Evolutionary conservation across 2,113 vertebrate species (phyloP), one percentile per base, ranked within the genome.

Genomic region (Ascaphus truei): DNA sequence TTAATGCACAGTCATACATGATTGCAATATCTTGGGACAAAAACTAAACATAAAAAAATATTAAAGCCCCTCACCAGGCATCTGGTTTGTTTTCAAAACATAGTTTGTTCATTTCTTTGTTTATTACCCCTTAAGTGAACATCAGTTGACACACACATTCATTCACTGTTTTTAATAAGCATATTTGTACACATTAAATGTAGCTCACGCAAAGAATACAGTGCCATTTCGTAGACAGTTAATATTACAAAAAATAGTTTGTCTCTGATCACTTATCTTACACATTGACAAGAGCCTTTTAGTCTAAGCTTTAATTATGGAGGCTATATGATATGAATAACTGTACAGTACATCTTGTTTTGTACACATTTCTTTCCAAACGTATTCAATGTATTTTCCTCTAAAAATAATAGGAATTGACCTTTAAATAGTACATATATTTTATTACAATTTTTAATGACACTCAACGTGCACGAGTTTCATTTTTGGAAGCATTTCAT

Each of bases 391-490:
- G 72, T 50, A 73, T 73, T 56, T 74, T 79, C 72, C 77, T 78
- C 75, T 81, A 79, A 57, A 79, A 78, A 84, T 66, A 75, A 82
- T 77, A n/a, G n/a, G 81, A 82, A 76, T 69, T 77, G 78, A 80
- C 72, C 80, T 55, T 75, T 82, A 77, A 81, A 82, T 80, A 79
- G 75, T 81, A 85, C 73, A 80, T 80, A 84, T 67, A 81, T 72
- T 79, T 81, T 66, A 80, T 72, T 81, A 82, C 72, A 75, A 80
- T 79, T 79, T 51, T 74, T 73, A 76, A 76, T 76, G 77, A 82
- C 79, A 82, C 23, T 81, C 73, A 80, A 80, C 86, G 82, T 91
- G 88, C 89, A 89, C 25, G 69, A 69, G 76, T 79, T 84, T 86
- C 77, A 68, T 76, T 68, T 65, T 75, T 68, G 75, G 82, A 79